Conservation (phyloP, 2,113 vertebrate species). For the Marmota flaviventris region DNA sequence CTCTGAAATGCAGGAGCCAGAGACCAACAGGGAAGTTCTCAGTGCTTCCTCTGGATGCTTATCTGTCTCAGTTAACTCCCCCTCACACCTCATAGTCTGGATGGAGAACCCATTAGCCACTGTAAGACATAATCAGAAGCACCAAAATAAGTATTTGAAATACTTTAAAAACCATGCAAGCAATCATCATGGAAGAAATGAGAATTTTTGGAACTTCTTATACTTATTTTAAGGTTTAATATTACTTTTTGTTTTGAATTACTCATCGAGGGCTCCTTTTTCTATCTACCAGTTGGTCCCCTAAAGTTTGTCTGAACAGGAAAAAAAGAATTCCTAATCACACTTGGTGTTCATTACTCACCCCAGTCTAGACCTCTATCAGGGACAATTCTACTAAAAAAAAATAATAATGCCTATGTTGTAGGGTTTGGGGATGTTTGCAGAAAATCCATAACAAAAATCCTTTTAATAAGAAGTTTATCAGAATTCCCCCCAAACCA, state of each 20-base stretch:
- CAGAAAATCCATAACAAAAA: neutral
- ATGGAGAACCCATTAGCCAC: neutral
- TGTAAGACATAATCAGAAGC: neutral
- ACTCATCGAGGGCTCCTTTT: neutral
- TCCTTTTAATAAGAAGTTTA: neutral
- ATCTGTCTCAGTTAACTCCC: neutral
- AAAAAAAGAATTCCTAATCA: neutral
- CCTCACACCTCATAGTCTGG: neutral
- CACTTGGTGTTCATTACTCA: neutral
- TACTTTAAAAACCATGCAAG: neutral
- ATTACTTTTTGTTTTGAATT: constrained; percentile 34
- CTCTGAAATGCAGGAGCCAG: neutral
- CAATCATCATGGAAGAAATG: constrained; percentile 7
- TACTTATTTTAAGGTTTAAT: neutral
- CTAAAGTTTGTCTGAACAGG: neutral
- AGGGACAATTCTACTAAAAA: neutral
- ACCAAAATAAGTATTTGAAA: neutral
- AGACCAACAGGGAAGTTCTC: neutral
- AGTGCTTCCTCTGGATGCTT: neutral
- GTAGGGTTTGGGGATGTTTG: neutral
- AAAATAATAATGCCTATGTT: neutral
- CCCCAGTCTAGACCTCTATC: neutral
- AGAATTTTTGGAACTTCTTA: neutral
- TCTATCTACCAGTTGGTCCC: neutral
- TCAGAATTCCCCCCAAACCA: constrained; percentile 11